Evolutionary conservation across 2,888 invertebrate genomes (phyloP), one percentile per base, ranked within the genome.

Genomic region (Bembecia ichneumoniformis): DNA sequence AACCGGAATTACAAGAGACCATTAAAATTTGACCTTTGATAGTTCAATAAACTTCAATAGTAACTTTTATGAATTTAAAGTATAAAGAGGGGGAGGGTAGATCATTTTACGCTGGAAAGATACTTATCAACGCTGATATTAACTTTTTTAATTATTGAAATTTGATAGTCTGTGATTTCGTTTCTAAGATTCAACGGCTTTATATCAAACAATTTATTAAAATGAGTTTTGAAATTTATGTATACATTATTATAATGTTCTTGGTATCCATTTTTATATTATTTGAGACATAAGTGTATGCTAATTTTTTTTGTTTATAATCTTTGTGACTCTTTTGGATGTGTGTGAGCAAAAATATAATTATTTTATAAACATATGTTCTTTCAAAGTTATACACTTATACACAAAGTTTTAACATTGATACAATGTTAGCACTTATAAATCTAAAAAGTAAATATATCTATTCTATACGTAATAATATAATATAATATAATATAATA

Each of bases 111-210:
- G 46, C 43, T 58, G 53, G 56, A 52, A 50, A 60, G 64, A 69
- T 68, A 51, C 61, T 68, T 67, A 76, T 74, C 73, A 60, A 55
- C 51, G 55, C 53, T 47, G 58, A 59, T 64, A 65, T 44, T 17
- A 44, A 44, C 7, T 17, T 74, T 60, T 74, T 60, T 74, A 71
- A 76, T 28, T 28, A 28, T 77, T 76, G 78, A 71, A 78, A 78
- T 62, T 60, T 66, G 76, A 78, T 78, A 44, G 44, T 44, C 17
- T 15, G 44, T 17, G 13, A 44, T 16, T 44, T 15, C 11, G 44
- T 17, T 44, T 49, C 60, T 58, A 59, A 57, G 54, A 63, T 59
- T 53, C 49, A 53, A 47, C 53, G 51, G 46, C 45, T 49, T 48
- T 46, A 48, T 47, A 47, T 48, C 17, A 49, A 47, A 15, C 36